Evolutionary conservation across 2,888 invertebrate species (phyloP), one percentile per base, ranked within the genome.

Genomic region (Acleris laterana): DNA sequence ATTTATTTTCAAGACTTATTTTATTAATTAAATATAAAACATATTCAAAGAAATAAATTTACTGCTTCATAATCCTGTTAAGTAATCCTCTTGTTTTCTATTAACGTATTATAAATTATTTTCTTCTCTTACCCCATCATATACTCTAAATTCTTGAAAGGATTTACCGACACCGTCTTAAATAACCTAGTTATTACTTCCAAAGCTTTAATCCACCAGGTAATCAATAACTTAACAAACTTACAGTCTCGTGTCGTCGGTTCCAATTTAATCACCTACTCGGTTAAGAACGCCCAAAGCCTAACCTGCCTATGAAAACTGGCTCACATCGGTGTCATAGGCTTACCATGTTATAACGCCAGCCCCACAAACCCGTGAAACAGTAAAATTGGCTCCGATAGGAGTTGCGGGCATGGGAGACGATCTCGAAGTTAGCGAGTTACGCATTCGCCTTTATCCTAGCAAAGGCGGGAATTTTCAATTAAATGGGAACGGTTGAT

Each of bases 391-490:
- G 38, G 38, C 38, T 57, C 46, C 46, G 5, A 5, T 17, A 3
- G 46, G 44, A 46, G 46, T 5, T 44, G 46, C 1, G 46, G 57
- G 57, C 57, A 1, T 9, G 2, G 57, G 32, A 32, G 32, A 9
- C 25, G 57, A 5, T 46, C 46, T 25, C 22, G 46, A 57, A 59
- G 53, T 46, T n/a, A 64, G 19, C 38, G 46, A 57, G 57, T 75
- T 72, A 72, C 70, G 69, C 68, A 71, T 63, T 68, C 55, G 50
- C 72, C 63, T 73, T 76, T 77, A 78, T 78, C 74, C 62, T 70
- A 55, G 20, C 69, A 73, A 74, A 70, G 73, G 62, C 67, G 75
- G 74, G 77, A 79, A 79, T 80, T 78, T 80, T 79, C 79, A 80
- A 81, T 79, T 78, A 76, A 76, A 77, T 72, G 77, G 72, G 52